Evolutionary conservation across 2,797 vertebrate species (phyloP), one percentile per base, ranked within the genome.

Genomic region (Chaetodon trifasciatus): DNA sequence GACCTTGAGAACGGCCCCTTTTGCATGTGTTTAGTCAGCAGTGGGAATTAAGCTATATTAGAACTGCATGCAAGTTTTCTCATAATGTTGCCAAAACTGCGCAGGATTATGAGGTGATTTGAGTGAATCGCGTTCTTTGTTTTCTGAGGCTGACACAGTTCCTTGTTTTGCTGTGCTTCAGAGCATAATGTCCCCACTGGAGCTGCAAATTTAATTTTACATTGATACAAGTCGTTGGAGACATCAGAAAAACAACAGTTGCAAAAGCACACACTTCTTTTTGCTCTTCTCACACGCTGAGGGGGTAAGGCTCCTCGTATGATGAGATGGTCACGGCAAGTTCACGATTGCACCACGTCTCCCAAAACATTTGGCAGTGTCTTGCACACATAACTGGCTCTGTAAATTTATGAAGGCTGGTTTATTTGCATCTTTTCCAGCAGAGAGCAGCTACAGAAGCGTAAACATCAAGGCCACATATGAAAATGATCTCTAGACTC

Each of bases 371-470:
- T 56, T n/a, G 16, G 6, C 40, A 62, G 46, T 6, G 35, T 47
- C 17, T 47, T 37, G 53, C 11, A 11, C 19, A 5, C n/a, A 28
- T 6, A 40, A 64, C 13, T 46, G 11, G 35, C 2, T 69, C 4
- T 56, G 11, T 57, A 35, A 13, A 28, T 65, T 1, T 56, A 40
- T 24, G 8, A 40, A 13, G 40, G 44, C 47, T 39, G 28, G 28
- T 79, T 46, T 10, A 53, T 66, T 82, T 40, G 40, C 15, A 5
- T 23, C 4, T 35, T 60, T 77, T 55, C 21, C 37, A 67, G 60
- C 60, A 62, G 7, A 40, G 32, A 12, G 24, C 6, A 28, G 60
- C 50, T 76, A 23, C 19, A 71, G 62, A 66, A 57, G 13, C 66
- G 49, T 42, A 60, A 50, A 78, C 52, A 68, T 64, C 19, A 7